Evolutionary conservation across 2,888 invertebrate genomes (phyloP).

Genomic region (Platycnemis pennipes): DNA sequence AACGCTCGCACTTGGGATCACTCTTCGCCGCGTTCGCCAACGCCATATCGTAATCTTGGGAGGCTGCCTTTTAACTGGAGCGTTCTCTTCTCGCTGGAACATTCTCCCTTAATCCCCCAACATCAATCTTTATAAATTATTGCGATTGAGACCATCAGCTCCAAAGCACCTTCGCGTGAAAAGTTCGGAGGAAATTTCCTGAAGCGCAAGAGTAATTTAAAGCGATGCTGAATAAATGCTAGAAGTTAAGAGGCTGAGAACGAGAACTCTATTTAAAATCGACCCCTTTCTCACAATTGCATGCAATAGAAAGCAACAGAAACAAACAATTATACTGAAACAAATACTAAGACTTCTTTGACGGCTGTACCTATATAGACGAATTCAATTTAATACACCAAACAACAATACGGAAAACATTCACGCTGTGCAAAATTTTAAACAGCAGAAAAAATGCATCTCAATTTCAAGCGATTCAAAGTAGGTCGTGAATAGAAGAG

Average conservation of each 20-base stretch:
- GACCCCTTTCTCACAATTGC: background rate
- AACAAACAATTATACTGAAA: too few relatives aligned
- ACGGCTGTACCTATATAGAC: too few relatives aligned
- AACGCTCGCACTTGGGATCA: background rate
- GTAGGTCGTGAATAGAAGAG: too few relatives aligned
- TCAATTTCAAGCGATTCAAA: too few relatives aligned
- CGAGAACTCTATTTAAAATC: background rate
- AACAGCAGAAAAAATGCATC: too few relatives aligned
- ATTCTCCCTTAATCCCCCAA: background rate
- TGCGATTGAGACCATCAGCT: background rate
- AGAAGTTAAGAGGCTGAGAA: background rate
- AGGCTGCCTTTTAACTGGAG: background rate
- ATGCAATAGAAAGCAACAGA: background rate
- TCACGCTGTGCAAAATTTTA: too few relatives aligned
- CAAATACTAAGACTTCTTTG: too few relatives aligned
- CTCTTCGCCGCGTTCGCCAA: background rate
- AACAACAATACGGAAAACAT: too few relatives aligned
- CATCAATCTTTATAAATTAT: constrained; percentile 10
- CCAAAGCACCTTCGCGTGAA: background rate
- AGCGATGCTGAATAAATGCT: background rate
- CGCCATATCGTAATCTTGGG: background rate
- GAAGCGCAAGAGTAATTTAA: background rate
- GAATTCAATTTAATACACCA: too few relatives aligned
- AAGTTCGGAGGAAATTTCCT: background rate
- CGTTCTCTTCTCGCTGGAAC: background rate